phyloP scores from a whole-genome alignment of 2,797 vertebrate species.

The Momotus momota region DNA sequence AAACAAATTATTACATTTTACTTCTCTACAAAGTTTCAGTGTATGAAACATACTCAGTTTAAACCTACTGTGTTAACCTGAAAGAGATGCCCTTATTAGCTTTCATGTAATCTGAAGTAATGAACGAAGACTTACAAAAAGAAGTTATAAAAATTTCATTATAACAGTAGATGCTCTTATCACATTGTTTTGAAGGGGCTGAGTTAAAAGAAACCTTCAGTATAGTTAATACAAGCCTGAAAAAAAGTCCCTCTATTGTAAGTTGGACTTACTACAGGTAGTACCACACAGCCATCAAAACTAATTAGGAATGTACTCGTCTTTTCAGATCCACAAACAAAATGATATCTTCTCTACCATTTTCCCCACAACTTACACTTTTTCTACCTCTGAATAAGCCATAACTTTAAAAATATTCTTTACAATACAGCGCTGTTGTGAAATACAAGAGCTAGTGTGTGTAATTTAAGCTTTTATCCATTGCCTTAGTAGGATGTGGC shows the following conservation, averaged over 20 bases:
- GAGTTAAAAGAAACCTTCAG: background rate
- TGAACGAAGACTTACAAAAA: background rate
- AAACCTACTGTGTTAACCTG: background rate
- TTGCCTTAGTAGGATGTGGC: background rate
- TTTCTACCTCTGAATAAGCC: background rate
- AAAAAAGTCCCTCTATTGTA: background rate
- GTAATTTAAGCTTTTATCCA: background rate
- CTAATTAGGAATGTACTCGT: background rate
- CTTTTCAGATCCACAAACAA: background rate
- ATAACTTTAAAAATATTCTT: background rate
- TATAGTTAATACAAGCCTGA: background rate
- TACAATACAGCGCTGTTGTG: background rate
- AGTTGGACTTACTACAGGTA: background rate
- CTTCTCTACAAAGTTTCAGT: conserved; percentile 43
- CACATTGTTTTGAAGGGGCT: background rate
- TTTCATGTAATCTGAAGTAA: background rate
- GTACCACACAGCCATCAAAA: background rate
- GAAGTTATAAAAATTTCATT: background rate
- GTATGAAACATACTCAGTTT: background rate
- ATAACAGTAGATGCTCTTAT: background rate
- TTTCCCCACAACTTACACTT: background rate
- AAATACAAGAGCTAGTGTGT: background rate
- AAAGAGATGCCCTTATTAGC: background rate
- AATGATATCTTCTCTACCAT: background rate
- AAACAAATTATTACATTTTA: conserved; percentile 25